Evolutionary conservation across 2,888 invertebrate genomes (phyloP).

Genomic region (Oligia strigilis): DNA sequence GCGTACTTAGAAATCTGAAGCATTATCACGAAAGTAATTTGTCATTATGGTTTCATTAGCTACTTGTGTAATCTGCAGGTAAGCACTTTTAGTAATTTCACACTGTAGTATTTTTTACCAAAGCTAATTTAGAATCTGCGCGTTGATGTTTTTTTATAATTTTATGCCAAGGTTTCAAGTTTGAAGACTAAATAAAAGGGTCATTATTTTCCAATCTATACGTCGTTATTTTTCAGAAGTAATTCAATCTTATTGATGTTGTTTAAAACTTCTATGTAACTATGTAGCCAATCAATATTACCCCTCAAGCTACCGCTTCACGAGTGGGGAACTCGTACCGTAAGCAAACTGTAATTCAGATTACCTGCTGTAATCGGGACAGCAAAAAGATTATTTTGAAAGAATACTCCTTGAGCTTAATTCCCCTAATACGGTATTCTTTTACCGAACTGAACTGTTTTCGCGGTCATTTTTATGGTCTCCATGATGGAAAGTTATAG

Average conservation of each 20-base stretch:
- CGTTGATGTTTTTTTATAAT: background rate
- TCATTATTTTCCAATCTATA: background rate
- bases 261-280: background rate
- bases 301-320: background rate
- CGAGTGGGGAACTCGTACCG: too few relatives aligned
- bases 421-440: conserved; percentile 32
- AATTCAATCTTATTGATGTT: background rate
- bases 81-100: conserved; percentile 4
- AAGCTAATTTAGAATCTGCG: conserved; percentile 4
- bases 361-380: conserved; percentile 5
- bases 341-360: conserved; percentile 19
- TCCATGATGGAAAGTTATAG: conserved; percentile 66
- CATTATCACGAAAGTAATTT: conserved; percentile 29
- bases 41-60: conserved; percentile 19
- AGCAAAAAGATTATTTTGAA: conserved; percentile 29
- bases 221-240: background rate
- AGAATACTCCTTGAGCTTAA: conserved; percentile 20
- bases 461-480: conserved; percentile 59
- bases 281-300: background rate
- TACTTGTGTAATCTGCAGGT: conserved; percentile 21
- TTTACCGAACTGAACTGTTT: conserved; percentile 46
- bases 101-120: background rate
- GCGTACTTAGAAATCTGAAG: conserved; percentile 26
- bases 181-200: background rate
- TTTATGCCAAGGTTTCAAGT: background rate